phyloP scores from a whole-genome alignment of 2,797 vertebrate genomes.

The Capromys pilorides region DNA sequence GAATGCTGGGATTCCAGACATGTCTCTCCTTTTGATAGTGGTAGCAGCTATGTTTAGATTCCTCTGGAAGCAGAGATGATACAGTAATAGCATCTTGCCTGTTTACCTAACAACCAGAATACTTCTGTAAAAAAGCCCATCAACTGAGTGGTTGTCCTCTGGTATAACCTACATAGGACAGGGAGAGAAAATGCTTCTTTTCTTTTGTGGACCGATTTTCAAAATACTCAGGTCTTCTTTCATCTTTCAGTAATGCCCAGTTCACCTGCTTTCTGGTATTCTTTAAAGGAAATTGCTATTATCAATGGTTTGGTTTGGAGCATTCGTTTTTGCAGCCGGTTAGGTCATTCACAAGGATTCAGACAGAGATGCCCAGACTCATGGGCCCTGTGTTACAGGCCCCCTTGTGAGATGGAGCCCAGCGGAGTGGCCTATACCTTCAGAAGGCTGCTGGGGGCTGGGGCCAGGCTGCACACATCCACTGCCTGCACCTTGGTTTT shows the following conservation, averaged over 20 bases:
- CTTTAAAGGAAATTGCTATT: background rate
- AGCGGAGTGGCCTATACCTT: background rate
- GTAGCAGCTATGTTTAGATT: background rate
- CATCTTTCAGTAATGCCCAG: background rate
- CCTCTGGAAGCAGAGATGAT: background rate
- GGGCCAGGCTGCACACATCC: background rate
- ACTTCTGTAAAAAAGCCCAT: background rate
- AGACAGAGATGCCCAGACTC: background rate
- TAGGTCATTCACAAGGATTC: background rate
- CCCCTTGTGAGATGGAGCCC: background rate
- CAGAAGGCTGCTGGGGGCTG: background rate
- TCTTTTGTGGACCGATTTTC: background rate
- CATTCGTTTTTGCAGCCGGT: background rate
- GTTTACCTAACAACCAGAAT: background rate
- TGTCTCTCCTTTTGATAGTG: background rate
- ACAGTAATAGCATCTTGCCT: rapidly evolving
- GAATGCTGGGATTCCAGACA: background rate
- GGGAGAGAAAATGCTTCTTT: background rate
- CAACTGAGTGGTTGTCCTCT: rapidly evolving
- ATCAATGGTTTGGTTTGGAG: background rate
- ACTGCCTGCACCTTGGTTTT: background rate
- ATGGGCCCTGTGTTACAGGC: background rate
- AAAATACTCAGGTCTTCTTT: background rate
- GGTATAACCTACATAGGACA: background rate
- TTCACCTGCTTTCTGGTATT: background rate